These are phyloP conservation scores for Drosophila testacea DNA, from an alignment of 2,888 invertebrate genomes.

Conservation along the genomic window DNA sequence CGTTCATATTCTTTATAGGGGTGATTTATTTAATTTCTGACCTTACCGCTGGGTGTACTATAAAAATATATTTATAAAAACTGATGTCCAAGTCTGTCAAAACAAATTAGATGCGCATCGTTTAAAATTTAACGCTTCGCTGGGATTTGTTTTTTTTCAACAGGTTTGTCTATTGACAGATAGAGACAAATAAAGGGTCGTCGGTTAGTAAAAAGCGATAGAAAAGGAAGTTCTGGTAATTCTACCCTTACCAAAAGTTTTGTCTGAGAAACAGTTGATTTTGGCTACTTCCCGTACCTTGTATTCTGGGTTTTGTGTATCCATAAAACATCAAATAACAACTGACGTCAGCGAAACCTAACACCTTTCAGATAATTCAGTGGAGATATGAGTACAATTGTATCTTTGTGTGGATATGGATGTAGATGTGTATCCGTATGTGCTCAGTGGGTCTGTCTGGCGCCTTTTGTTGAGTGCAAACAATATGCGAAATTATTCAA, in stretches of 20 bases:
- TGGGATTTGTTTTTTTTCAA: too few species aligned
- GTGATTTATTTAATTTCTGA: constrained; percentile 13
- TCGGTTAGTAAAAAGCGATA: too few species aligned
- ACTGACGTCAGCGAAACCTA: constrained; percentile 70
- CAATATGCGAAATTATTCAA: constrained; percentile 77
- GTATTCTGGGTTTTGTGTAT: constrained; percentile 20
- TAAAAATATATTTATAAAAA: neutral
- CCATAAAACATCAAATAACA: constrained; percentile 22
- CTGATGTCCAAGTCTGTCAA: constrained; percentile 7
- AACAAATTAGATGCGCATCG: constrained; percentile 44
- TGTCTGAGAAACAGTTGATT: constrained; percentile 1
- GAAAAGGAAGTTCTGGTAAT: constrained; percentile 1
- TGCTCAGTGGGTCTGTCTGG: constrained; percentile 23
- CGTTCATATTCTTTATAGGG: constrained; percentile 24
- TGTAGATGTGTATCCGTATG: neutral
- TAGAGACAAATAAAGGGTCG: neutral
- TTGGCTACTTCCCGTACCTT: constrained; percentile 3
- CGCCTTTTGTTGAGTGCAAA: constrained; percentile 64
- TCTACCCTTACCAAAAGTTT: neutral
- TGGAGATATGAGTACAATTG: constrained; percentile 54
- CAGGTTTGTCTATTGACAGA: neutral
- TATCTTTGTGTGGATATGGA: constrained; percentile 17
- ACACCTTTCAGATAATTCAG: constrained; percentile 58
- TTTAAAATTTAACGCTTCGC: neutral
- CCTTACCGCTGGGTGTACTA: constrained; percentile 33